These are phyloP conservation scores for Nycticryphes semicollaris DNA, from an alignment of 2,113 vertebrate species.

Conservation along the genomic window DNA sequence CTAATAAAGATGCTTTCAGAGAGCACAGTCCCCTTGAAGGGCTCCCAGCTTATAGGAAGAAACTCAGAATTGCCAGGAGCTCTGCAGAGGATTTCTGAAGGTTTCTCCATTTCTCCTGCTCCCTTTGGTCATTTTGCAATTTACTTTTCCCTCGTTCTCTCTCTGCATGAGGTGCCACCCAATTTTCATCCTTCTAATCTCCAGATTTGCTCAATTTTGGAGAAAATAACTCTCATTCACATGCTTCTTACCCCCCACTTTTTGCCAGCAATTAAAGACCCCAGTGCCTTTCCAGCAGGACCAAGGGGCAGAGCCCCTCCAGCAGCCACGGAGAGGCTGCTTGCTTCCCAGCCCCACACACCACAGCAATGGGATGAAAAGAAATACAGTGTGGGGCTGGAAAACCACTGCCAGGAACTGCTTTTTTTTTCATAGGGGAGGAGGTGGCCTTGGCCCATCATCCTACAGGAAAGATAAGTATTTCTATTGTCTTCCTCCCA, in stretches of 20 bases:
- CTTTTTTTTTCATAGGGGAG: too few relatives aligned
- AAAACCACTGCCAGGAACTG: background rate
- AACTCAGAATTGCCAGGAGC: background rate
- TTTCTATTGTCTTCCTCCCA: fast-evolving
- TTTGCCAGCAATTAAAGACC: background rate
- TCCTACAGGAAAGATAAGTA: fast-evolving
- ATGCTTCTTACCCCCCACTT: background rate
- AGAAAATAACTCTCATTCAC: background rate
- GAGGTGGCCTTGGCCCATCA: background rate
- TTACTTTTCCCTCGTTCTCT: background rate
- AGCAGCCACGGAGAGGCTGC: background rate
- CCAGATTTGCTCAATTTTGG: background rate
- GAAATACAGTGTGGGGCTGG: background rate
- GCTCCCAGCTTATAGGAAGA: background rate
- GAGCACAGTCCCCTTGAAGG: background rate
- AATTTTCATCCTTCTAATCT: background rate
- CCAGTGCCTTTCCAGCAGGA: background rate
- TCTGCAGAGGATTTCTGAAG: background rate
- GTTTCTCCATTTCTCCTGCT: background rate
- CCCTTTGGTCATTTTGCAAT: background rate
- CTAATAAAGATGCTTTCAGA: background rate
- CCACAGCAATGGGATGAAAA: fast-evolving
- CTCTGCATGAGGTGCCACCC: background rate
- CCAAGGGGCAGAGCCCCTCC: background rate
- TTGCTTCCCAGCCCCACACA: background rate